Conservation (phyloP, 2,113 vertebrate genomes). For the Percina caprodes region DNA sequence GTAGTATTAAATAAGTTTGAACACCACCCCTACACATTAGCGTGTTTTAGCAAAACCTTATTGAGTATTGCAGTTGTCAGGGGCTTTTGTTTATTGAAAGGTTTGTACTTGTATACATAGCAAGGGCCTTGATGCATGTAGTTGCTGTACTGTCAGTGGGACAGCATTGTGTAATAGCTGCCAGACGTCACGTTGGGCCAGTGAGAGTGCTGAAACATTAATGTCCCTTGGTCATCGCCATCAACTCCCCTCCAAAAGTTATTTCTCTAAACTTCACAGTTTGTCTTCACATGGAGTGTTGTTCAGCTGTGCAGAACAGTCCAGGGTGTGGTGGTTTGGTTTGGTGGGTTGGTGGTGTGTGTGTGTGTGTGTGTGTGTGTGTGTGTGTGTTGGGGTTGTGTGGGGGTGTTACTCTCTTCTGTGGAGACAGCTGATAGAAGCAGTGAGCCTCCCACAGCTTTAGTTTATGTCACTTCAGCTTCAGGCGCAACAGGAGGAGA, state of each 20-base stretch:
- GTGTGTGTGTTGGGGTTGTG: background rate
- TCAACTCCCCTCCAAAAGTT: constrained; percentile 31
- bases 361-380: background rate
- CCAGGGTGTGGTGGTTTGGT: constrained; percentile 11
- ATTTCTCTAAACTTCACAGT: constrained; percentile 63
- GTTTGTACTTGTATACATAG: constrained; percentile 43
- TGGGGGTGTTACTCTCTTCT: constrained; percentile 18
- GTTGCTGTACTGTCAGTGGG: constrained; percentile 42
- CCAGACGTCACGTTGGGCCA: constrained; percentile 68
- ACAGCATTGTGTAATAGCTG: constrained; percentile 70
- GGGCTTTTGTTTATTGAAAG: constrained; percentile 38
- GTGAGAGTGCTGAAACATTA: constrained; percentile 72
- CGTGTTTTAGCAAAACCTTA: background rate
- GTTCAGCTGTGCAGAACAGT: constrained; percentile 34
- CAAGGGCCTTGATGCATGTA: constrained; percentile 32
- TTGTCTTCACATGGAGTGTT: constrained; percentile 40
- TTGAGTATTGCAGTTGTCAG: background rate
- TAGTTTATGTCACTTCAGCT: constrained; percentile 38
- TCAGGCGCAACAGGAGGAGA: constrained; percentile 45
- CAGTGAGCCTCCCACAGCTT: constrained; percentile 23
- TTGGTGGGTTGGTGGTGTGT: constrained; percentile 3
- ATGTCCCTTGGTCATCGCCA: constrained; percentile 39
- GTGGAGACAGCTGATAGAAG: constrained; percentile 48
- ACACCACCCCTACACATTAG: constrained; percentile 1
- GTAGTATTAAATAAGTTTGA: background rate